phyloP scores from a whole-genome alignment of 1,140 invertebrate species.

The Diplogasteroides magnus region DNA sequence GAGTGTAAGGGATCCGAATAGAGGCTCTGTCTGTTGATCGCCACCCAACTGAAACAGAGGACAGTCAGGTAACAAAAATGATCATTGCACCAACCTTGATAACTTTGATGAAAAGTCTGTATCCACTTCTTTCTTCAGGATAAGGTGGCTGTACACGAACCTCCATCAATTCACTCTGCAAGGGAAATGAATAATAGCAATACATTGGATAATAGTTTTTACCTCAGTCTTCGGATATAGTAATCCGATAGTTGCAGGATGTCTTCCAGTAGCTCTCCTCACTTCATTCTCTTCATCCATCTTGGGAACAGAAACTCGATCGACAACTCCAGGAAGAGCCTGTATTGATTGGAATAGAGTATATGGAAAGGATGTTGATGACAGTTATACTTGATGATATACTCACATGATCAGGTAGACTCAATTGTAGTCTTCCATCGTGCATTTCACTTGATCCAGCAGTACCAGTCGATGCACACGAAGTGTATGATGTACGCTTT shows the following conservation, averaged over 20 bases:
- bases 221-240: conserved; percentile 6
- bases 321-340: conserved; percentile 12
- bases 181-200: conserved; percentile 15
- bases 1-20: conserved; percentile 29
- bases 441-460: conserved; percentile 20
- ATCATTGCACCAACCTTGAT: conserved; percentile 15
- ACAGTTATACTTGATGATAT: no score
- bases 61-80: conserved; percentile 45
- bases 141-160: conserved; percentile 22
- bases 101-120: conserved; percentile 34
- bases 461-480: conserved; percentile 8
- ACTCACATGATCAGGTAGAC: conserved; percentile 12
- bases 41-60: conserved; percentile 6
- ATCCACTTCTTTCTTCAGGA: conserved; percentile 19
- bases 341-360: conserved; percentile 10
- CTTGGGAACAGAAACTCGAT: conserved; percentile 14
- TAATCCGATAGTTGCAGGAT: conserved; percentile 16
- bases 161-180: conserved; percentile 27
- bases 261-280: background rate
- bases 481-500: conserved; percentile 19
- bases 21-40: conserved; percentile 3
- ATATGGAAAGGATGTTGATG: no score
- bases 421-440: conserved; percentile 19
- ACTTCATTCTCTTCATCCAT: conserved; percentile 12
- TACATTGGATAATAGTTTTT: conserved; percentile 22